Evolutionary conservation across 2,797 vertebrate genomes (phyloP).

Genomic region (Pogonophryne albipinna): DNA sequence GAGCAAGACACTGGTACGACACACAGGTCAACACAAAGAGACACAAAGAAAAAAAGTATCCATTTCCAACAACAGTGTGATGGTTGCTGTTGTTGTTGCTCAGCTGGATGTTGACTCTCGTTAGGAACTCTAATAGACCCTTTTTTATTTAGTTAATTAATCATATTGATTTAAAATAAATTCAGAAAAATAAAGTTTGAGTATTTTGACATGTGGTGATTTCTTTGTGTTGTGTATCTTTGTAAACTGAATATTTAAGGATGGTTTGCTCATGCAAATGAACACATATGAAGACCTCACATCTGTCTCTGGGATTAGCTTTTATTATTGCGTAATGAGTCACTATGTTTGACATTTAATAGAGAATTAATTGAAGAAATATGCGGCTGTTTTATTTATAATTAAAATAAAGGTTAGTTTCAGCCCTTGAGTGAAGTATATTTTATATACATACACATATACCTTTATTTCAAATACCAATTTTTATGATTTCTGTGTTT

Average conservation of each 20-base stretch:
- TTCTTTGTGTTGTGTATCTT: neutral
- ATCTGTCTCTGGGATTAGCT: neutral
- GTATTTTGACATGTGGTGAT: too few species aligned
- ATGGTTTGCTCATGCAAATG: too few species aligned
- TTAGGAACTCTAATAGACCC: neutral
- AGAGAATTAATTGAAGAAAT: neutral
- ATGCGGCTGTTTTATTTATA: neutral
- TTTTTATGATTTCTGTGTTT: neutral
- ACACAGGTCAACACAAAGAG: neutral
- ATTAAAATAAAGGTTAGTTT: neutral
- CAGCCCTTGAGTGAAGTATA: neutral
- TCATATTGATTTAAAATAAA: neutral
- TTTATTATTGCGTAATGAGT: too few species aligned
- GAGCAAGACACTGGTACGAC: constrained; percentile 37
- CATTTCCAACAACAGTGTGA: too few species aligned
- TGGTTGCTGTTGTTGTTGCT: neutral
- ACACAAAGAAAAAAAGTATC: neutral
- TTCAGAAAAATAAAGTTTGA: too few species aligned
- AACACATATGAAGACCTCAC: neutral
- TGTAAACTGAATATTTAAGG: too few species aligned
- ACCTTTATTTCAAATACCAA: neutral
- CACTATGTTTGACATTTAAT: neutral
- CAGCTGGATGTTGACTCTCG: neutral
- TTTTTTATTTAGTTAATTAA: neutral
- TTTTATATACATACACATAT: neutral